Percentiles rank a stretch among this genome's conserved stretches.
phyloP scores from a whole-genome alignment of 2,113 vertebrate genomes.

The Etheostoma cragini region DNA sequence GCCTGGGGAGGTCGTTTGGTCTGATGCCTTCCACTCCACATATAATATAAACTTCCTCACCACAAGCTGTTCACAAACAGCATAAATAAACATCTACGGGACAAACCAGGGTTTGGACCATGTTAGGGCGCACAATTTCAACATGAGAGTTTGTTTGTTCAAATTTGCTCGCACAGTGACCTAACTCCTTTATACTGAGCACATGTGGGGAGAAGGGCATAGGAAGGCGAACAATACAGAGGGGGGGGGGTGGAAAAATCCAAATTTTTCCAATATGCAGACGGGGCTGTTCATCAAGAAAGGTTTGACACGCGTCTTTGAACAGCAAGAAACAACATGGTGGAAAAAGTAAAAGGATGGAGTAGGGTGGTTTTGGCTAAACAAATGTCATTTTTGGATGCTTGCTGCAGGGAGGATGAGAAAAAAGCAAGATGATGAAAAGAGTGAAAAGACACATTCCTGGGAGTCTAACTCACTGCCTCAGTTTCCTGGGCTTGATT shows the following conservation, averaged over 20 bases:
- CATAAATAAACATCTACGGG: conserved; percentile 65
- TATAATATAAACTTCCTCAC: conserved; percentile 70
- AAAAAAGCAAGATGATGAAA: conserved; percentile 69
- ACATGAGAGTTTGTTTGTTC: conserved; percentile 76
- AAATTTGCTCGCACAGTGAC: conserved; percentile 70
- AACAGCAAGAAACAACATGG: conserved; percentile 65
- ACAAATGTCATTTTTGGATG: conserved; percentile 76
- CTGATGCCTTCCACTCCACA: conserved; percentile 66
- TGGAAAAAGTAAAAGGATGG: conserved; percentile 59
- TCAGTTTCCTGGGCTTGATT: conserved; percentile 78
- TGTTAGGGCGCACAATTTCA: conserved; percentile 56
- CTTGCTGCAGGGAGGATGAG: conserved; percentile 57
- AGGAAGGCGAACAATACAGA: conserved; percentile 48
- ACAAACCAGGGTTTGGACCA: conserved; percentile 55
- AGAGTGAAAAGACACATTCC: conserved; percentile 72
- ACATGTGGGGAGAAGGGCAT: conserved; percentile 68
- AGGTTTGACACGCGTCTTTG: conserved; percentile 73
- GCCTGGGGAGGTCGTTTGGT: conserved; percentile 55
- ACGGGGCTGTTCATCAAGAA: conserved; percentile 60
- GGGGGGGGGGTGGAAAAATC: conserved; percentile 49
- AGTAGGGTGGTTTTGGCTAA: conserved; percentile 64
- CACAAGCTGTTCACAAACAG: conserved; percentile 61
- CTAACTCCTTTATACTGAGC: conserved; percentile 69
- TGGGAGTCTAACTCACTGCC: conserved; percentile 56
- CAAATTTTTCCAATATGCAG: conserved; percentile 79